phyloP scores from a whole-genome alignment of 2,113 vertebrate genomes.

The Atherinomorus stipes region DNA sequence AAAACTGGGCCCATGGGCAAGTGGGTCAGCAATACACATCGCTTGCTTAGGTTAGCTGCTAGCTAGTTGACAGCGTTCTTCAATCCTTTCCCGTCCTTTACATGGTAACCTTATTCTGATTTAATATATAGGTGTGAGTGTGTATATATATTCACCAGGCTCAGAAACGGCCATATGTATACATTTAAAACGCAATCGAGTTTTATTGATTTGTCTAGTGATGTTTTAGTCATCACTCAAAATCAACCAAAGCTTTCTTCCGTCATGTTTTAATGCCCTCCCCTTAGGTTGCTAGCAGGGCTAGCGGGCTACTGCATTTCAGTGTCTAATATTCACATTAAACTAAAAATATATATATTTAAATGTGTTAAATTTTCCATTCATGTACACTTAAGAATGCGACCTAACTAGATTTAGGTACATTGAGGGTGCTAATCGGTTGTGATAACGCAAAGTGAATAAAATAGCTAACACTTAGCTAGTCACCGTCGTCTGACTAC shows the following conservation, averaged over 20 bases:
- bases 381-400: neutral
- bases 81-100: neutral
- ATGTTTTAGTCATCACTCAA: constrained; percentile 6
- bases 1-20: constrained; percentile 64
- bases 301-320: constrained; percentile 35
- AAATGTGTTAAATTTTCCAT: neutral
- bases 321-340: neutral
- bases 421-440: neutral
- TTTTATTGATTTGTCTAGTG: neutral
- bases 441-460: constrained; percentile 11
- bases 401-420: neutral
- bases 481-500: constrained; percentile 29
- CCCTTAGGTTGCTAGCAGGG: constrained; percentile 51
- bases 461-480: constrained; percentile 10
- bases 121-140: too few species aligned
- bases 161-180: neutral
- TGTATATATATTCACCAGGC: neutral
- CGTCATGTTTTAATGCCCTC: constrained; percentile 66
- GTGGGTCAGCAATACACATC: constrained; percentile 66
- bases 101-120: neutral
- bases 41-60: constrained; percentile 59
- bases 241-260: constrained; percentile 36
- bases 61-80: constrained; percentile 23
- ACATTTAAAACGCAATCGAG: neutral
- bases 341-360: neutral